Evolutionary conservation across 2,113 vertebrate genomes (phyloP).

Genomic region (Pteropus alecto): DNA sequence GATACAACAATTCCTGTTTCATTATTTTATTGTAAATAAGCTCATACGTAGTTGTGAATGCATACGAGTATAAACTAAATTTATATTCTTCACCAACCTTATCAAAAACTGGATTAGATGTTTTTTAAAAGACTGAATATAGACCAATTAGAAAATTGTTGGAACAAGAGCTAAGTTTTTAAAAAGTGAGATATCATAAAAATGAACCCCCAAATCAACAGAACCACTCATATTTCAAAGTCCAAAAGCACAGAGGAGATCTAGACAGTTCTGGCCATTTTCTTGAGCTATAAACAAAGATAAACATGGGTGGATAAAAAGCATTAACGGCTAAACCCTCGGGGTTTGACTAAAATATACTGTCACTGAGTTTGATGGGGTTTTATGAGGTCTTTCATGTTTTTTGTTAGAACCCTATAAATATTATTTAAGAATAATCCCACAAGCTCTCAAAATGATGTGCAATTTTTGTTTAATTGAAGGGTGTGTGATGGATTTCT

Average conservation of each 20-base stretch:
- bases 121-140: constrained; percentile 13
- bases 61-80: background rate
- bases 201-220: background rate
- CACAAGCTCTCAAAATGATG: constrained; percentile 59
- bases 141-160: background rate
- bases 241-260: constrained; percentile 19
- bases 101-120: background rate
- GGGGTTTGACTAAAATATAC: constrained; percentile 67
- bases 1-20: background rate
- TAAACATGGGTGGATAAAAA: background rate
- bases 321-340: constrained; percentile 23
- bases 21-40: constrained; percentile 33
- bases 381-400: constrained; percentile 72
- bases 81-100: background rate
- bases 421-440: constrained; percentile 76
- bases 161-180: background rate
- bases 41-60: background rate
- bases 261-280: background rate
- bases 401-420: constrained; percentile 68
- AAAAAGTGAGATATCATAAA: background rate
- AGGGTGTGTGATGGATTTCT: constrained; percentile 24
- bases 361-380: constrained; percentile 57
- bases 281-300: constrained; percentile 11
- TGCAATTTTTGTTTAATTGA: constrained; percentile 56
- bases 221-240: background rate